Base-by-base conservation (phyloP, 2,113 vertebrate genomes). In the Mormyrus lacerda region DNA sequence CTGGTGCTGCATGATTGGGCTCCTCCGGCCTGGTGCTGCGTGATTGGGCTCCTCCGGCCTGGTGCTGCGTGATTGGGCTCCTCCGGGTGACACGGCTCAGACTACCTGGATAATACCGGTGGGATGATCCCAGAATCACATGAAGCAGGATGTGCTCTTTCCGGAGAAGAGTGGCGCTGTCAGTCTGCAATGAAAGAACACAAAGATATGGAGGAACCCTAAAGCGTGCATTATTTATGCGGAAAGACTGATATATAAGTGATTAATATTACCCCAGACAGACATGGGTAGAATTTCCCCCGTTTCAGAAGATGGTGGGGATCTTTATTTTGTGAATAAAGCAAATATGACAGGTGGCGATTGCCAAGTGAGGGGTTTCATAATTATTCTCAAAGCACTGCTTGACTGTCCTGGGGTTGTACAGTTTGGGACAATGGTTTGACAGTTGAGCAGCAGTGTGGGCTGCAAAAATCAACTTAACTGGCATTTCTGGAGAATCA, bases 141-240 rank as follows among this genome's bases (percentile, higher is more conserved):
- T 19, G 21, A 39, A 39, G 31, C 6, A 4, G 19, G 35, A 11
- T 15, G 35, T 39, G 5, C 24, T 82, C 73, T 35, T 47, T 24
- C 35, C 3, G 6, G n/a, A 24, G 58, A 31, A 35, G 51, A 35
- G 24, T 3, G 19, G 35, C 9, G 35, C 88, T 61, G 42, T 47
- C 51, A 45, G 50, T 89, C 73, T 58, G 79, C 35, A 42, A 47
- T 27, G 51, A 35, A 89, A 55, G 51, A 42, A 47, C 76, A n/a
- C 19, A 53, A 3, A 48, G 44, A 83, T 24, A 50, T 39, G 39
- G 24, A 45, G 89, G 51, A 87, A 89, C 76, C 90, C 90, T 87
- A 53, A 87, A 58, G 31, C n/a, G 73, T 91, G 35, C 87, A 89
- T 91, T 91, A 89, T 89, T 88, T 82, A 90, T 86, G 89, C 31